Evolutionary conservation across 1,140 invertebrate species (phyloP).

Genomic region (Polypedilum pembai): DNA sequence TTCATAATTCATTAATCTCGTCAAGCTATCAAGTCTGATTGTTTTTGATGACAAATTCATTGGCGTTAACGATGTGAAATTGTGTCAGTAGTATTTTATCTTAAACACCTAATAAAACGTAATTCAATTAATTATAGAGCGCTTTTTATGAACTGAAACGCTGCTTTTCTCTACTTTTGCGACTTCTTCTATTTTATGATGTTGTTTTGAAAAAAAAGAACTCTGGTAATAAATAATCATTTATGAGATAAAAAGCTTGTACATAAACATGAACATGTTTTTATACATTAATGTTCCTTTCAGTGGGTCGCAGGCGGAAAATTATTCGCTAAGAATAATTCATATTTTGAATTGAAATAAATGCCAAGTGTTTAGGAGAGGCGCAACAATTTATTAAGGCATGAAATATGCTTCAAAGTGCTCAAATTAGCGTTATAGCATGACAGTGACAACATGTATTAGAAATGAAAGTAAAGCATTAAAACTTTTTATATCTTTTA

Average conservation of each 20-base stretch:
- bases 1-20: neutral
- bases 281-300: neutral
- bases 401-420: neutral
- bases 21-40: neutral
- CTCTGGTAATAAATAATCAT: neutral
- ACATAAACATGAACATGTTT: neutral
- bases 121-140: slow-evolving; percentile 8
- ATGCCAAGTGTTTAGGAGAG: neutral
- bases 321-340: slow-evolving; percentile 11
- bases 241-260: neutral
- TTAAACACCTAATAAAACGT: neutral
- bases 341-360: neutral
- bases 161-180: neutral
- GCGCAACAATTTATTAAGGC: slow-evolving; percentile 10
- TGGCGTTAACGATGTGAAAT: slow-evolving; percentile 18
- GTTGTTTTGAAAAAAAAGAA: neutral
- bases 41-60: neutral
- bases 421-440: neutral
- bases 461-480: slow-evolving; percentile 1
- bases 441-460: neutral
- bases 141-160: neutral
- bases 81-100: neutral
- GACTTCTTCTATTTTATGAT: neutral
- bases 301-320: neutral
- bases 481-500: slow-evolving; percentile 15